Evolutionary conservation across 2,888 invertebrate species (phyloP), one percentile per base, ranked within the genome.

Genomic region (Trichopria drosophilae): DNA sequence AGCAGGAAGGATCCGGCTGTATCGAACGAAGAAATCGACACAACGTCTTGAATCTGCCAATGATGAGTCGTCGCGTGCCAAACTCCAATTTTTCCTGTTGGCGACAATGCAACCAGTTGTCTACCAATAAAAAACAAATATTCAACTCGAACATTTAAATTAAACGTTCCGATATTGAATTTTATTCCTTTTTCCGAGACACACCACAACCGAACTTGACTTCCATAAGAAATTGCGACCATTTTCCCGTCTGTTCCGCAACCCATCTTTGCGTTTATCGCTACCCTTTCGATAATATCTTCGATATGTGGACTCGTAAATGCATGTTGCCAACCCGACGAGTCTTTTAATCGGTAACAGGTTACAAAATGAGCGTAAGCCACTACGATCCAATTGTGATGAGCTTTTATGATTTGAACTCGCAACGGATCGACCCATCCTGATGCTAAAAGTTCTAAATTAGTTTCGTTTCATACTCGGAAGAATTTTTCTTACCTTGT

Each of bases 31-130:
- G 94, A 87, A 49, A 98, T 93, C 2, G 95, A 92, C 13, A 94
- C 90, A 10, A 97, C 90, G 76, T 97, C 96, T 73, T 96, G 95
- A 31, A 93, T 89, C 80, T 97, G 97, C 95, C 97, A 98, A 76
- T 97, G 95, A 68, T 96, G 95, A 0, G 96, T 95, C 88, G 96
- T 96, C 1, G 96, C 93, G 76, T 98, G 97, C 97, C 97, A 98
- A n/a, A 98, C 97, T 1, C 98, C 97, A 16, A 98, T 91, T 77
- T 96, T 96, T 4, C 93, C 93, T 6, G 86, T 86, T 2, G 88
- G 86, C 32, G 94, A 94, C 19, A 98, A 79, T 0, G 97, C 97
- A n/a, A 99, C 98, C 60, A 98, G 78, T 72, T 98, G 98, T 60
- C 93, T 94, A 1, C 98, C 97, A 71, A 98, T 97, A 76, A 98